phyloP scores from a whole-genome alignment of 2,113 vertebrate genomes.

The Micronycteris hirsuta region DNA sequence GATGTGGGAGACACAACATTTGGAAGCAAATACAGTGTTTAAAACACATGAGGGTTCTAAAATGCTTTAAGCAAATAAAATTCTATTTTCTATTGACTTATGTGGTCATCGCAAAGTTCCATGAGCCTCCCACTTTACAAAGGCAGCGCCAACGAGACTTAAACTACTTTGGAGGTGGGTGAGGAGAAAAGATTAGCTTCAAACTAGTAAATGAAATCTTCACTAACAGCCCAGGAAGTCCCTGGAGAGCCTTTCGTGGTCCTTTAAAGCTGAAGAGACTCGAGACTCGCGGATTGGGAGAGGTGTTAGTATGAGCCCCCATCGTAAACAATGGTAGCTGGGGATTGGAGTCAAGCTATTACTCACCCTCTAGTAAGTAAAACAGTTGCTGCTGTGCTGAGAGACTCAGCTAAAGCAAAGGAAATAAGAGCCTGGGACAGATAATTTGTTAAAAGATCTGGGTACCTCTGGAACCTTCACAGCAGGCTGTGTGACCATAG shows the following conservation, averaged over 20 bases:
- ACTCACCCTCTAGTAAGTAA: background rate
- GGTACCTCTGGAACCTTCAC: background rate
- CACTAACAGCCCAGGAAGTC: background rate
- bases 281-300: background rate
- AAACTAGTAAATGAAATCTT: background rate
- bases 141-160: background rate
- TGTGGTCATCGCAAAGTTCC: background rate
- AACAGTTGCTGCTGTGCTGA: background rate
- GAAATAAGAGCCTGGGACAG: background rate
- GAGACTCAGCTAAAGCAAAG: background rate
- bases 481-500: background rate
- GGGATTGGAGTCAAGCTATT: background rate
- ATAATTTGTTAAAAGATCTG: background rate
- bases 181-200: background rate
- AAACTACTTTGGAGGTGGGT: background rate
- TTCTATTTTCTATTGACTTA: background rate
- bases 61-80: background rate
- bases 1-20: background rate
- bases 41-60: background rate
- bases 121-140: background rate
- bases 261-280: background rate
- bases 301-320: background rate
- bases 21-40: background rate
- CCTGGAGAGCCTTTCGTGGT: background rate
- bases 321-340: background rate